Evolutionary conservation across 2,797 vertebrate species (phyloP), one percentile per base, ranked within the genome.

Genomic region (Erpetoichthys calabaricus): DNA sequence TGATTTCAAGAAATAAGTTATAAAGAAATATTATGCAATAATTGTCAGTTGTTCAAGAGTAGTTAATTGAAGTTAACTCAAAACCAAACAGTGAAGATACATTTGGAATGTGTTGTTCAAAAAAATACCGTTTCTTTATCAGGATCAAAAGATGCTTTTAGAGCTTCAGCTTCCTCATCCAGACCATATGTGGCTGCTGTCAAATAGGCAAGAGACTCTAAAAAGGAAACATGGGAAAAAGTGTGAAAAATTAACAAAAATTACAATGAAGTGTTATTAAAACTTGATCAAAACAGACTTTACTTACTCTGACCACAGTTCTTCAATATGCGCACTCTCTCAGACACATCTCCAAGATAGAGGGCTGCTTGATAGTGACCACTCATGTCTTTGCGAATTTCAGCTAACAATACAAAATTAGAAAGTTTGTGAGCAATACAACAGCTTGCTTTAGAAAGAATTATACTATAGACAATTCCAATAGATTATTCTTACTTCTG

Each of bases 361-460:
- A 99, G 79, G 5, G 95, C 93, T 0, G 91, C 96, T 81, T 98
- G 95, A 74, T 99, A 99, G 73, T 98, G 95, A 8, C 95, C 94
- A 5, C 95, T 98, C 94, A 99, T 96, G 72, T 99, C 95, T 68
- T 99, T 99, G 44, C 94, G 87, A 73, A 98, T 97, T 80, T 99
- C 95, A 47, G 95, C 95, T 98, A 55, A 3, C 66, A 8, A 3
- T 6, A 25, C 25, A 25, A 25, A 25, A 25, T 25, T 25, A 25
- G 25, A 25, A 25, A 25, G 25, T 25, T 25, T 25, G 2, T 1
- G 25, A 25, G 25, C 25, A 25, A 25, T 1, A 25, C 25, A 25
- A 25, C 25, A 25, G 25, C 25, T 25, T 25, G 25, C 25, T 25
- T 25, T 25, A 25, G 25, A 25, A 25, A 25, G 25, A 25, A 25